These are phyloP conservation scores for Leucozona laternaria DNA, from an alignment of 2,888 invertebrate species.

Conservation along the genomic window DNA sequence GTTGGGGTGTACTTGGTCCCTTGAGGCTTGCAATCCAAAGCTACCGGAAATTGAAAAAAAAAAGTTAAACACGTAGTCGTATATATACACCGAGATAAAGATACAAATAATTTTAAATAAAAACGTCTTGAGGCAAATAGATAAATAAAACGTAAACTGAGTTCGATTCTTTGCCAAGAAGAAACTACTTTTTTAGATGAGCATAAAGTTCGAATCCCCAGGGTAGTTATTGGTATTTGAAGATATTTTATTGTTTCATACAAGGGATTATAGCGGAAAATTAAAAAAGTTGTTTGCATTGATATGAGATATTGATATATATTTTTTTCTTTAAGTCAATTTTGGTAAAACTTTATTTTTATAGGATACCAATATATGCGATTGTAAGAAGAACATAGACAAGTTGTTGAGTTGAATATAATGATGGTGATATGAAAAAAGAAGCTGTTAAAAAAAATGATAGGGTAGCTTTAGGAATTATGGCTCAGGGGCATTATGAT, in stretches of 20 bases:
- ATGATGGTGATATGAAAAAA: too few relatives aligned
- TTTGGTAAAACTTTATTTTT: background rate
- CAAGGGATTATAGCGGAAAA: slow-evolving; percentile 6
- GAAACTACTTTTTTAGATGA: background rate
- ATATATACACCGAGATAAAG: slow-evolving; percentile 5
- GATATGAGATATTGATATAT: background rate
- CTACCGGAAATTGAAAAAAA: slow-evolving; percentile 68
- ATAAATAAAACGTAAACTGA: slow-evolving; percentile 18
- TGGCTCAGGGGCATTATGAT: too few relatives aligned
- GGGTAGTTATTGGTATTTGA: slow-evolving; percentile 9
- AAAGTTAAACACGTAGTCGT: slow-evolving; percentile 51
- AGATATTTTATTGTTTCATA: slow-evolving; percentile 22
- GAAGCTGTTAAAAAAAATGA: too few relatives aligned
- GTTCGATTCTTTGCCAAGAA: background rate
- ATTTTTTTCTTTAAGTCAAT: background rate
- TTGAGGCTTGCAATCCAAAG: slow-evolving; percentile 50
- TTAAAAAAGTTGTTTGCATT: slow-evolving; percentile 24
- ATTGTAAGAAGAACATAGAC: too few relatives aligned
- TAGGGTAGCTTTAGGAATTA: too few relatives aligned
- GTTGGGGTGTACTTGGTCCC: slow-evolving; percentile 43
- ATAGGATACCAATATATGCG: too few relatives aligned
- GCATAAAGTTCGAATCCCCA: background rate
- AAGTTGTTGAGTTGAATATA: too few relatives aligned
- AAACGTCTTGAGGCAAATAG: slow-evolving; percentile 28
- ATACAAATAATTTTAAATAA: slow-evolving; percentile 45